A percentile compares a stretch with the other conserved stretches of the same genome.
These are phyloP conservation scores for Xanthorhoe designata DNA, from an alignment of 2,888 invertebrate genomes.

Conservation along the genomic window DNA sequence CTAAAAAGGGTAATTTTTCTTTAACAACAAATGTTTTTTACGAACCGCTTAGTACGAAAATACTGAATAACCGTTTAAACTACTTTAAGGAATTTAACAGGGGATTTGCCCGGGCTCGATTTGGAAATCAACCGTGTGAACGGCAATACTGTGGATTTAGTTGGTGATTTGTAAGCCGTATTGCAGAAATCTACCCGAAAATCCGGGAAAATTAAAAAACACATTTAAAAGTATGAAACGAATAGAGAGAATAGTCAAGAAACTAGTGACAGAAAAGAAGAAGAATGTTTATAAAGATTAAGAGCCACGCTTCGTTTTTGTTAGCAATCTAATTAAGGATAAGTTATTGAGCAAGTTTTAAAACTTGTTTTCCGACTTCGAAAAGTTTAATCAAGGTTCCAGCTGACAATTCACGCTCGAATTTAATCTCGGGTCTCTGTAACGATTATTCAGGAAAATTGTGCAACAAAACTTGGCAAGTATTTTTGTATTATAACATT, in stretches of 20 bases:
- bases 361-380: constrained; percentile 36
- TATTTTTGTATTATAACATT: constrained; percentile 21
- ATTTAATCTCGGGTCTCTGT: constrained; percentile 34
- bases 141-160: not conserved
- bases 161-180: not conserved
- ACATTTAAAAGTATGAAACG: not conserved
- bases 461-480: constrained; percentile 35
- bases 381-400: constrained; percentile 41
- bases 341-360: constrained; percentile 36
- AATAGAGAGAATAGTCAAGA: not conserved
- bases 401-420: constrained; percentile 37
- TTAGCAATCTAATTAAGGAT: constrained; percentile 35
- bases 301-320: constrained; percentile 25
- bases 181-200: not conserved
- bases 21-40: not conserved
- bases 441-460: constrained; percentile 31
- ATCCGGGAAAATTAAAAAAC: not conserved
- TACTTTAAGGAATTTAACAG: not conserved
- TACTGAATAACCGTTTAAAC: not conserved
- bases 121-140: not conserved
- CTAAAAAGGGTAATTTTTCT: not conserved
- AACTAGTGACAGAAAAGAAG: constrained; percentile 5
- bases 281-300: constrained; percentile 23
- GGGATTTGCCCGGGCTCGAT: not conserved
- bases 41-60: not conserved